Conservation (phyloP, 2,113 vertebrate genomes). For the Xiphophorus maculatus region DNA sequence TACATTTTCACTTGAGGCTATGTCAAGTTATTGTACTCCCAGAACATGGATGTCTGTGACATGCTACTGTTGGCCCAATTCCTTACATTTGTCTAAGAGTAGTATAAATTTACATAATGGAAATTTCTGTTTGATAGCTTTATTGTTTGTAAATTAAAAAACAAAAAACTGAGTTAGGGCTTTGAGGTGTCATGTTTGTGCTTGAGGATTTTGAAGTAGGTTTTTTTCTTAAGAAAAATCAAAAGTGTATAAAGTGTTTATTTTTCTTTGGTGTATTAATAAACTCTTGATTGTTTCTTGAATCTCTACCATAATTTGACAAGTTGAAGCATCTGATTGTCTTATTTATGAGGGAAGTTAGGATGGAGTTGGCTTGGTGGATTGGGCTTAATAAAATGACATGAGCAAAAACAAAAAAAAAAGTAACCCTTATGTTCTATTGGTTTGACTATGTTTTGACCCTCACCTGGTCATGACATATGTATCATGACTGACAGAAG, state of each 20-base stretch:
- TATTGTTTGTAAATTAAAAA: conserved; percentile 6
- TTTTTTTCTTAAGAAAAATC: too few species aligned
- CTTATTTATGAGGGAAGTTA: too few species aligned
- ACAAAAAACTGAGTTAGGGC: conserved; percentile 1
- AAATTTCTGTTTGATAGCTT: conserved; percentile 12
- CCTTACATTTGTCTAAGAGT: conserved; percentile 23
- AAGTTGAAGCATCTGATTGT: too few species aligned
- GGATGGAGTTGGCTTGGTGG: too few species aligned
- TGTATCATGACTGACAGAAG: background rate
- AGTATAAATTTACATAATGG: conserved; percentile 25
- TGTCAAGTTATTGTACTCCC: too few species aligned
- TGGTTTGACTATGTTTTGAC: background rate
- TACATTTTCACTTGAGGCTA: too few species aligned
- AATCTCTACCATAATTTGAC: too few species aligned
- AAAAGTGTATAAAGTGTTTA: too few species aligned
- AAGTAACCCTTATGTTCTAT: background rate
- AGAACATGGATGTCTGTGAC: conserved; percentile 15
- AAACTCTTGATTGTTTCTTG: too few species aligned
- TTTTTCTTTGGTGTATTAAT: too few species aligned
- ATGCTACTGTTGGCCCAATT: conserved; percentile 19
- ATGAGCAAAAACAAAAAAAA: too few species aligned
- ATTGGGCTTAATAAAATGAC: too few species aligned
- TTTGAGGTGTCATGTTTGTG: conserved; percentile 1
- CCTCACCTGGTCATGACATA: background rate
- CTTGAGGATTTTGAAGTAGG: background rate